Evolutionary conservation across 1,140 invertebrate species (phyloP).

Genomic region (Ostrea denselamellosa): DNA sequence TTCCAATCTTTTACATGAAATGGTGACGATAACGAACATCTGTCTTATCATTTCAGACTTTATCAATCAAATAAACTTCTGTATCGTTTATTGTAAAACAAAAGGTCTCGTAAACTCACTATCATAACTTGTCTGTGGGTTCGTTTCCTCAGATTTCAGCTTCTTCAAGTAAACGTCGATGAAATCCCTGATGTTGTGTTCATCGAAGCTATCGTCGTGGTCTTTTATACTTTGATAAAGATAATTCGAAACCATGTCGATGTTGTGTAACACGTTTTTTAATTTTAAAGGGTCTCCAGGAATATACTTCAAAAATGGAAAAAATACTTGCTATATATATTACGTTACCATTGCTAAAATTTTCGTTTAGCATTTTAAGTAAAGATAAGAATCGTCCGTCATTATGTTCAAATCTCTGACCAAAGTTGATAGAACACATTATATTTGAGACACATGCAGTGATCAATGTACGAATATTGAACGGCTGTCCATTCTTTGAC

Average conservation of each 20-base stretch:
- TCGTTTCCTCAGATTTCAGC: neutral
- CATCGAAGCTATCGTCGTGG: constrained; percentile 24
- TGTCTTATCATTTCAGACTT: too few species aligned
- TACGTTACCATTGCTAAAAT: neutral
- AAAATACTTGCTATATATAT: constrained; percentile 43
- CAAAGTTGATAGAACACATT: constrained; percentile 60
- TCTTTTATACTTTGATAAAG: neutral
- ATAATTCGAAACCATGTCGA: constrained; percentile 53
- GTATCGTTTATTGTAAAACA: too few species aligned
- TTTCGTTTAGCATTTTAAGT: constrained; percentile 42
- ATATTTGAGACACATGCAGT: constrained; percentile 58
- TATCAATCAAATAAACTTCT: too few species aligned
- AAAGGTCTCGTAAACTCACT: neutral
- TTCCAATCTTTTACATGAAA: too few species aligned
- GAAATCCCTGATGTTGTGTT: constrained; percentile 40
- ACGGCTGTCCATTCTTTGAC: constrained; percentile 42
- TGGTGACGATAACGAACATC: too few species aligned
- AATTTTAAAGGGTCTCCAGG: constrained; percentile 56
- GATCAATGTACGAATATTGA: constrained; percentile 44
- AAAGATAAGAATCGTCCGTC: constrained; percentile 69
- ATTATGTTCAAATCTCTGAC: constrained; percentile 74
- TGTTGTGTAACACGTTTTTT: constrained; percentile 48
- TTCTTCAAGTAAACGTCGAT: constrained; percentile 44
- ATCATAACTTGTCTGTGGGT: constrained; percentile 16
- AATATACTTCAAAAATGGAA: constrained; percentile 55